Evolutionary conservation across 2,888 invertebrate genomes (phyloP).

Genomic region (Galerucella pusilla): DNA sequence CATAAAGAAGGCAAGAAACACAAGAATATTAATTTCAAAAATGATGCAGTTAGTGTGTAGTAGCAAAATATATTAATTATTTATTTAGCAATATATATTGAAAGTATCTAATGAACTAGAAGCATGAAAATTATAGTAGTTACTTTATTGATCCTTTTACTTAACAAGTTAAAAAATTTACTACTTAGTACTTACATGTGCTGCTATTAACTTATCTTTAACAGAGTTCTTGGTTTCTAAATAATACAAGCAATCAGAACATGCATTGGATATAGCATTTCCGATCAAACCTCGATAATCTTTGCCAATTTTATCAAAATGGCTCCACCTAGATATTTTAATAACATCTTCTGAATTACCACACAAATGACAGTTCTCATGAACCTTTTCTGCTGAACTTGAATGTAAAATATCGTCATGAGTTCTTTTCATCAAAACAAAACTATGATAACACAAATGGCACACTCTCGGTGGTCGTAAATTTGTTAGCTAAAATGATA

Average conservation of each 20-base stretch:
- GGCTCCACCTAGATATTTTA: slow-evolving; percentile 11
- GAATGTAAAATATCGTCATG: slow-evolving; percentile 24
- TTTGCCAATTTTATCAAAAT: slow-evolving; percentile 22
- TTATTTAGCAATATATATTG: too few species aligned
- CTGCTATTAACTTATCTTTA: slow-evolving; percentile 18
- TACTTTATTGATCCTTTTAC: too few species aligned
- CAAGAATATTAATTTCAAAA: too few species aligned
- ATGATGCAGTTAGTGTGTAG: too few species aligned
- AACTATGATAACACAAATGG: slow-evolving; percentile 28
- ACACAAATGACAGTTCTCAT: slow-evolving; percentile 27
- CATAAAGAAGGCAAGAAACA: not conserved
- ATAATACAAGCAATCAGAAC: slow-evolving; percentile 29
- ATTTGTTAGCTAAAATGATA: slow-evolving; percentile 11
- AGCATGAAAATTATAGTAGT: too few species aligned
- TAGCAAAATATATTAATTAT: too few species aligned
- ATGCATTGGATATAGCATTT: slow-evolving; percentile 1
- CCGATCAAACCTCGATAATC: slow-evolving; percentile 13
- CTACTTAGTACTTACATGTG: slow-evolving; percentile 24
- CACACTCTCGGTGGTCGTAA: slow-evolving; percentile 25
- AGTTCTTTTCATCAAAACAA: slow-evolving; percentile 27
- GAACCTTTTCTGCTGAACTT: slow-evolving; percentile 6
- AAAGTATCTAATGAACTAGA: too few species aligned
- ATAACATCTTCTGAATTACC: slow-evolving; percentile 19
- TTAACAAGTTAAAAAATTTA: too few species aligned
- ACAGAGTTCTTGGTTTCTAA: slow-evolving; percentile 20